phyloP scores from a whole-genome alignment of 2,113 vertebrate species.

The Alectura lathami region DNA sequence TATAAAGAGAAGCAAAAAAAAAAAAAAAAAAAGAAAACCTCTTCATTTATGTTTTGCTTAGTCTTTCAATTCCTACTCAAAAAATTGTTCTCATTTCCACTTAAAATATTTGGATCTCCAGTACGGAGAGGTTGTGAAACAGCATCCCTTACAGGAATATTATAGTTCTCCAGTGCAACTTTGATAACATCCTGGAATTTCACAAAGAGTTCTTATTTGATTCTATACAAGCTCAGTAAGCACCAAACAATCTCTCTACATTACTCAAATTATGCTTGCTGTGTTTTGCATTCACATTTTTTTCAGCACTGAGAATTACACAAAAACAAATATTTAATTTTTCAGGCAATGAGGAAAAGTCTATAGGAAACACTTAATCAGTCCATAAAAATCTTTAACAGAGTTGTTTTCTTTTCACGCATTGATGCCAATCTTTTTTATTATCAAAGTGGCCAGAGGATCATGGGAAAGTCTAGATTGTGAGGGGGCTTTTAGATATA shows the following conservation, averaged over 20 bases:
- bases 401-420: not conserved
- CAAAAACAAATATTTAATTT: not conserved
- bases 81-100: not conserved
- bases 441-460: not conserved
- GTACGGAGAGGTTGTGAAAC: not conserved
- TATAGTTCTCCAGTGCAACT: not conserved
- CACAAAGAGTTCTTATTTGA: not conserved
- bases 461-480: not conserved
- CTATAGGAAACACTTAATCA: not conserved
- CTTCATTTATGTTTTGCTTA: not conserved
- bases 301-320: not conserved
- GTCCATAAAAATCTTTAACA: not conserved
- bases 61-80: not conserved
- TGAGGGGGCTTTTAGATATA: not conserved
- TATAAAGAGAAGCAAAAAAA: not conserved
- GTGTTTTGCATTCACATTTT: not conserved
- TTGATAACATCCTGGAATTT: not conserved
- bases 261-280: not conserved
- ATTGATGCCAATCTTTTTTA: not conserved
- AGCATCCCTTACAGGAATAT: not conserved
- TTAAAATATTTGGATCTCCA: not conserved
- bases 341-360: not conserved
- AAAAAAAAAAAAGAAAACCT: not conserved
- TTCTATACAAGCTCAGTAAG: not conserved
- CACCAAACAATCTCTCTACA: not conserved